Conservation (phyloP, 2,797 vertebrate species). For the Schizopygopsis pylzovi region DNA sequence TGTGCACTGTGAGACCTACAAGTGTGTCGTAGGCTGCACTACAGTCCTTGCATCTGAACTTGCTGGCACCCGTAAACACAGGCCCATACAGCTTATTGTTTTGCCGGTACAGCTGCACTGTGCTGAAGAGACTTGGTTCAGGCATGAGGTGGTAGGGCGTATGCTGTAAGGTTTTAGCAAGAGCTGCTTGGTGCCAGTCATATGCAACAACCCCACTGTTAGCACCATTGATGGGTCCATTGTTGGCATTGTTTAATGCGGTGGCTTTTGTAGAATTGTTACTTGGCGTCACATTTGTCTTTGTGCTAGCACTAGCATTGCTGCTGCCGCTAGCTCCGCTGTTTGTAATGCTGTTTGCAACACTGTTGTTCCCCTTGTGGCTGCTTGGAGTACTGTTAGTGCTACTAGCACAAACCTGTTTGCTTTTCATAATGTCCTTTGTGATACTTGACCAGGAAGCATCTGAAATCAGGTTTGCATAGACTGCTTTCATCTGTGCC, state of each 20-base stretch:
- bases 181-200: constrained; percentile 90
- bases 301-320: constrained; percentile 70
- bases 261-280: constrained; percentile 67
- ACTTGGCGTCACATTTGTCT: constrained; percentile 49
- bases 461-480: constrained; percentile 95
- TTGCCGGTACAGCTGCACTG: constrained; percentile 96
- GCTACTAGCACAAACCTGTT: constrained; percentile 81
- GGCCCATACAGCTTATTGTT: constrained; percentile 98
- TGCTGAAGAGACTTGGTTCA: constrained; percentile 97
- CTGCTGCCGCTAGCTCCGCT: constrained; percentile 64
- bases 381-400: constrained; percentile 77
- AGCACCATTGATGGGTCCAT: constrained; percentile 70
- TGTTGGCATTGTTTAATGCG: constrained; percentile 72
- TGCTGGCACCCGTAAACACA: constrained; percentile 96
- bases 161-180: constrained; percentile 97
- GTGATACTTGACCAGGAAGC: constrained; percentile 95
- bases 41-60: constrained; percentile 98
- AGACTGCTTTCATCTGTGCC: constrained; percentile 97
- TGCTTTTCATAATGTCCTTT: constrained; percentile 86
- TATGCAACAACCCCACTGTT: constrained; percentile 79
- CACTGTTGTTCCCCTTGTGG: constrained; percentile 81
- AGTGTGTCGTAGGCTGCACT: constrained; percentile 96
- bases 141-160: constrained; percentile 92
- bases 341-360: constrained; percentile 65
- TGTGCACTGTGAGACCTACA: constrained; percentile 96